A percentile compares a stretch with the other conserved stretches of the same genome.
These are phyloP conservation scores for Indicator maculatus DNA, from an alignment of 2,113 vertebrate species.

Conservation along the genomic window DNA sequence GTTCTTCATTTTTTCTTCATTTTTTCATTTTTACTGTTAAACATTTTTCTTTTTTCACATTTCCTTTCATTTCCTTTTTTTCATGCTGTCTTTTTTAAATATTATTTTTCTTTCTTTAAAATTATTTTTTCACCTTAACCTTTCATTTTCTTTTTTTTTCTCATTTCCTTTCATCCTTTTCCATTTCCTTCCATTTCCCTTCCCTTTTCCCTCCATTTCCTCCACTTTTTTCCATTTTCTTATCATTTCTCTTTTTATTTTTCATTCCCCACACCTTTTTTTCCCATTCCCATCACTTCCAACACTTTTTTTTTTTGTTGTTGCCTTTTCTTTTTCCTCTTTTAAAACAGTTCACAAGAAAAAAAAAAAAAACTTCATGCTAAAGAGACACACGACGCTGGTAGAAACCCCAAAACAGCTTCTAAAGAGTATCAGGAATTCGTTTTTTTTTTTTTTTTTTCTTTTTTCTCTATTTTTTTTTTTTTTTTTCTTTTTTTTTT, in stretches of 20 bases:
- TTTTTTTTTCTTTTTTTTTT: neutral
- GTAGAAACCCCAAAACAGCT: conserved; percentile 48
- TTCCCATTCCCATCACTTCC: neutral
- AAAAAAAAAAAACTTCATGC: conserved; percentile 78
- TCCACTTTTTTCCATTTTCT: too few species aligned
- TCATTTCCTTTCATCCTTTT: neutral
- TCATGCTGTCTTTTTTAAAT: too few species aligned
- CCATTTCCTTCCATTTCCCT: neutral
- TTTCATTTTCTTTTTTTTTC: neutral
- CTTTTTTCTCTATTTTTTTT: neutral
- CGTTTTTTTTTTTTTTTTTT: neutral
- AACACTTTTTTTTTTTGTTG: neutral
- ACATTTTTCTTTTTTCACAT: too few species aligned
- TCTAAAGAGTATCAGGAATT: neutral
- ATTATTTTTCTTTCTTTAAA: too few species aligned
- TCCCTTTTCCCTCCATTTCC: neutral
- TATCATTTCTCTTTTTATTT: neutral
- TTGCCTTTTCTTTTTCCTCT: too few species aligned
- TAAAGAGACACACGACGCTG: conserved; percentile 78
- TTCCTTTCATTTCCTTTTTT: neutral
- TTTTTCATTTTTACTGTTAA: too few species aligned
- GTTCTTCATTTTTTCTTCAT: too few species aligned
- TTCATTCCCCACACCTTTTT: too few species aligned
- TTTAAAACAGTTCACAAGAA: conserved; percentile 77
- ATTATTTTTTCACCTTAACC: too few species aligned